Conservation (phyloP, 2,888 invertebrate species). For the Archips crataeganus region DNA sequence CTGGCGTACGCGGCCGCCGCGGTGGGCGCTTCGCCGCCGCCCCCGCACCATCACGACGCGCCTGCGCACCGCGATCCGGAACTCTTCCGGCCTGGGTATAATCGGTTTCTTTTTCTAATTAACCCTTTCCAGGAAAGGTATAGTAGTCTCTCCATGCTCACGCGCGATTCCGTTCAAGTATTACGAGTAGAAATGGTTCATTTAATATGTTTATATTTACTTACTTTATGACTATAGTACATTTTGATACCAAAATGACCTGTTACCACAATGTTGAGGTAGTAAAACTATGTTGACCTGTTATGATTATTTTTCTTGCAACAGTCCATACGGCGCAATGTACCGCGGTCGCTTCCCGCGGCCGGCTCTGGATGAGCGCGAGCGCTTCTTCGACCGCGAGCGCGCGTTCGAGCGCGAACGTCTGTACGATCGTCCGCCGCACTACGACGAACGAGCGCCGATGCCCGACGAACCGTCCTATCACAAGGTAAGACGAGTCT, state of each 20-base stretch:
- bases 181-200: too few relatives aligned
- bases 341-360: slow-evolving; percentile 69
- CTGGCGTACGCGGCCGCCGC: slow-evolving; percentile 89
- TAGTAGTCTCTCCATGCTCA: too few relatives aligned
- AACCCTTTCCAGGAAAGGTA: too few relatives aligned
- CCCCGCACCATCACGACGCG: slow-evolving; percentile 54
- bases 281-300: neutral
- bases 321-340: slow-evolving; percentile 67
- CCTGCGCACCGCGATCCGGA: slow-evolving; percentile 67
- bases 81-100: slow-evolving; percentile 56
- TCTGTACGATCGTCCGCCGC: slow-evolving; percentile 65
- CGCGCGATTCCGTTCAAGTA: too few relatives aligned
- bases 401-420: slow-evolving; percentile 70
- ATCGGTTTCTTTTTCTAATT: neutral
- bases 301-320: neutral
- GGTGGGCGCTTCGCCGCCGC: slow-evolving; percentile 80
- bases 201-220: too few relatives aligned
- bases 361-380: slow-evolving; percentile 66
- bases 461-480: slow-evolving; percentile 66
- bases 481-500: slow-evolving; percentile 65
- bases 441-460: slow-evolving; percentile 68
- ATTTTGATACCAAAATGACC: too few relatives aligned
- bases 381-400: slow-evolving; percentile 48
- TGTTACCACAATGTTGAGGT: too few relatives aligned
- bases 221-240: too few relatives aligned